Conservation (phyloP, 1,140 invertebrate species). For the Oreohelix idahoensis region DNA sequence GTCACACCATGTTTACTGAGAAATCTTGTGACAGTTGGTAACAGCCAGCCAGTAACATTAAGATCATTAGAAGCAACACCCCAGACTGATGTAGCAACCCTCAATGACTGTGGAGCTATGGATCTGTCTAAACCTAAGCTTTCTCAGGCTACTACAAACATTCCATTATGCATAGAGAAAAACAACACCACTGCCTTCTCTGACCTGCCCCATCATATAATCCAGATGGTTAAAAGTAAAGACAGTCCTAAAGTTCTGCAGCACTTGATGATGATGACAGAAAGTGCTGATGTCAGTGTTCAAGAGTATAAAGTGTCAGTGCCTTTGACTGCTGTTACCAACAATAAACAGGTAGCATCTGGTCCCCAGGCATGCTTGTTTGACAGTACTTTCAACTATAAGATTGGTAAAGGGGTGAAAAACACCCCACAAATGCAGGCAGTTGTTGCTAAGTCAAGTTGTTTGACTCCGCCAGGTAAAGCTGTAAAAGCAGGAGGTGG, state of each 20-base stretch:
- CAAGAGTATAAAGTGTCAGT: not conserved
- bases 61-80: not conserved
- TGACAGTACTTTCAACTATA: slow-evolving; percentile 19
- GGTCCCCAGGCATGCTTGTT: slow-evolving; percentile 2
- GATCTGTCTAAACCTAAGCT: slow-evolving; percentile 36
- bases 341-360: not conserved
- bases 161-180: not conserved
- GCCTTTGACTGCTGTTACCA: not conserved
- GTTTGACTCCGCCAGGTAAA: not conserved
- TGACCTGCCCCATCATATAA: not conserved
- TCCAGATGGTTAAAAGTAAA: not conserved
- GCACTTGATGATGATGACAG: not conserved
- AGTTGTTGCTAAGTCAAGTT: slow-evolving; percentile 7
- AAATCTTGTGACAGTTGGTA: not conserved
- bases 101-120: slow-evolving; percentile 34
- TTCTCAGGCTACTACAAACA: not conserved
- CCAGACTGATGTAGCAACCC: not conserved
- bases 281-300: not conserved
- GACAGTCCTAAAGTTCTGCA: not conserved
- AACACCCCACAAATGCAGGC: not conserved
- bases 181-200: not conserved
- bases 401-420: not conserved
- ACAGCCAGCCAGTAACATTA: not conserved
- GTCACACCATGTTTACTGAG: not conserved
- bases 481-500: not conserved